Evolutionary conservation across 2,113 vertebrate genomes (phyloP).

Genomic region (Istiophorus platypterus): DNA sequence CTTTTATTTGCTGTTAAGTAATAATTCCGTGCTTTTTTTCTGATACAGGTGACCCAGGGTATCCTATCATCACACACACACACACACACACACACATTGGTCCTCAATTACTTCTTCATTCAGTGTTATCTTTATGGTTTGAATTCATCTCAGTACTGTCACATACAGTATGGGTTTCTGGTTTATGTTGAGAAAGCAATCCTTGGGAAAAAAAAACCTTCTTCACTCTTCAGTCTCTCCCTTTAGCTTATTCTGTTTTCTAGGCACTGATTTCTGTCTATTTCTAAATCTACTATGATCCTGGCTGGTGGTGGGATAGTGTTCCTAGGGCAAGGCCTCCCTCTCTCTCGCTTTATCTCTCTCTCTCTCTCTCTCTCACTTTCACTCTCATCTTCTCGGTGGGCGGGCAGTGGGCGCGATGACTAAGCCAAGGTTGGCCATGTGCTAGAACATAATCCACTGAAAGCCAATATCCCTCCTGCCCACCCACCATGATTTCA

Average conservation of each 20-base stretch:
- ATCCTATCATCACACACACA: not conserved
- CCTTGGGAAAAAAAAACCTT: not conserved
- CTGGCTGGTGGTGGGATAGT: constrained; percentile 53
- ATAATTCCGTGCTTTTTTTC: not conserved
- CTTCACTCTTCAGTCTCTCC: constrained; percentile 14
- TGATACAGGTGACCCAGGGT: not conserved
- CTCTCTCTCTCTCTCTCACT: constrained; percentile 41
- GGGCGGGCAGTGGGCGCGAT: constrained; percentile 78
- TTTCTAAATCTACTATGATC: constrained; percentile 44
- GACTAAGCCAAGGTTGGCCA: constrained; percentile 82
- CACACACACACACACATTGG: not conserved
- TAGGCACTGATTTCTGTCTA: constrained; percentile 25
- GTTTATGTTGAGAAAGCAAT: constrained; percentile 1
- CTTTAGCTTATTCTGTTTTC: constrained; percentile 10
- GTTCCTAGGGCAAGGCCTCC: constrained; percentile 68
- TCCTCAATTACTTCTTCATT: constrained; percentile 12
- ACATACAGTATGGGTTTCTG: not conserved
- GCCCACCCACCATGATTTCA: constrained; percentile 78
- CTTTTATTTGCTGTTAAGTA: constrained; percentile 10
- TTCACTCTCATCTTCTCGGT: constrained; percentile 74
- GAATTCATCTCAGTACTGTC: not conserved
- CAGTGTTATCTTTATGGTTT: constrained; percentile 15
- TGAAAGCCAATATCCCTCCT: constrained; percentile 79
- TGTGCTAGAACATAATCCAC: constrained; percentile 79
- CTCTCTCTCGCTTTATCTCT: constrained; percentile 28